Evolutionary conservation across 2,113 vertebrate genomes (phyloP).

Genomic region (Osmerus mordax): DNA sequence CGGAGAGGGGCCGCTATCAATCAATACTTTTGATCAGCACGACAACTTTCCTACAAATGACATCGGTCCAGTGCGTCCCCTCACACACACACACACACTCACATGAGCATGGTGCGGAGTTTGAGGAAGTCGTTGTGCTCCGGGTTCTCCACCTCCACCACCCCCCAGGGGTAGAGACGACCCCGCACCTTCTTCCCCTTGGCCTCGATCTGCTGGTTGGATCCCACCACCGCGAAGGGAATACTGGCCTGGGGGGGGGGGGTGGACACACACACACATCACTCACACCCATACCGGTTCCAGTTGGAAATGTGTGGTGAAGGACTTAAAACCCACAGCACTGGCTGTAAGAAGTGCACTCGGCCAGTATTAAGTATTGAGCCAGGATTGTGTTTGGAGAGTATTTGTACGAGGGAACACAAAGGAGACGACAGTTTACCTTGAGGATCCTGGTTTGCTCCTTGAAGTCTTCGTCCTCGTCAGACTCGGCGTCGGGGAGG

Average conservation of each 20-base stretch:
- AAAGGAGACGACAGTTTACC: slow-evolving; percentile 58
- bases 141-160: slow-evolving; percentile 97
- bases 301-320: neutral
- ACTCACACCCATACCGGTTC: neutral
- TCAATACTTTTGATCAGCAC: neutral
- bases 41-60: too few species aligned
- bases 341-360: too few species aligned
- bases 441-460: slow-evolving; percentile 96
- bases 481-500: slow-evolving; percentile 94
- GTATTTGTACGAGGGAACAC: too few species aligned
- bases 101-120: slow-evolving; percentile 98
- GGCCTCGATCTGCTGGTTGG: slow-evolving; percentile 97
- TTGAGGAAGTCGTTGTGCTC: slow-evolving; percentile 99
- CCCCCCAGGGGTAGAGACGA: slow-evolving; percentile 95
- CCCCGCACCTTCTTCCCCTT: slow-evolving; percentile 99
- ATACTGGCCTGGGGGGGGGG: slow-evolving; percentile 82
- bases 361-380: too few species aligned
- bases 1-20: slow-evolving; percentile 1
- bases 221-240: slow-evolving; percentile 96
- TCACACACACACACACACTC: slow-evolving; percentile 49
- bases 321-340: too few species aligned
- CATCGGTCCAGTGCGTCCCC: too few species aligned
- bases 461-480: slow-evolving; percentile 98
- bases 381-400: too few species aligned
- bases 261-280: neutral